A percentile compares a stretch with the other conserved stretches of the same genome.
phyloP scores from a whole-genome alignment of 1,140 invertebrate genomes.

The Kradibia gibbosae region DNA sequence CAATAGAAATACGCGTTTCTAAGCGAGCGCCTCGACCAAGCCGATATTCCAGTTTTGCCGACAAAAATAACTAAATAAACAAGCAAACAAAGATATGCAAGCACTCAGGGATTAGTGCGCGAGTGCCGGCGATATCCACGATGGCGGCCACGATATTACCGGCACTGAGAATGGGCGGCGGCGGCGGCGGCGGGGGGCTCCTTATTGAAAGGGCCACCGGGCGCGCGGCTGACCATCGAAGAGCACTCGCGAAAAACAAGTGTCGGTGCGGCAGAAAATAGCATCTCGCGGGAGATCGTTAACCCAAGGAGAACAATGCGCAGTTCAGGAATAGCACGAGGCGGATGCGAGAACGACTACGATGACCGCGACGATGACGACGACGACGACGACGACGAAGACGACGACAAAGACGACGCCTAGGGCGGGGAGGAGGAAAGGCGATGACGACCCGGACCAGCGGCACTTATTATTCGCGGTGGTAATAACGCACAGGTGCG shows the following conservation, averaged over 20 bases:
- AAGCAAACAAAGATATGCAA: too few species aligned
- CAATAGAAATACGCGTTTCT: neutral
- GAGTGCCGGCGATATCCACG: too few species aligned
- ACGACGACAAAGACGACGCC: neutral
- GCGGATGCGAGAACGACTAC: slow-evolving; percentile 7
- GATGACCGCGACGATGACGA: too few species aligned
- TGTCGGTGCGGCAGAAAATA: slow-evolving; percentile 36
- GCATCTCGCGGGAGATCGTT: slow-evolving; percentile 40
- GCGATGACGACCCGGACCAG: neutral
- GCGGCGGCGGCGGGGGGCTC: neutral
- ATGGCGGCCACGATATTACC: too few species aligned
- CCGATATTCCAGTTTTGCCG: too few species aligned
- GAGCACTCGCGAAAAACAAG: slow-evolving; percentile 10
- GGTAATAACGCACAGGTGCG: slow-evolving; percentile 58
- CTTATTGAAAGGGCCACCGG: neutral
- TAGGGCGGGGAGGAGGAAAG: neutral
- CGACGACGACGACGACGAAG: neutral
- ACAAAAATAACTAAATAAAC: too few species aligned
- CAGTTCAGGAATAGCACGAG: slow-evolving; percentile 29
- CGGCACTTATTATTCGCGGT: slow-evolving; percentile 39
- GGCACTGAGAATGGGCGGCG: too few species aligned
- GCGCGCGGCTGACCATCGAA: neutral
- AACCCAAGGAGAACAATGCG: slow-evolving; percentile 46
- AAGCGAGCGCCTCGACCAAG: neutral
- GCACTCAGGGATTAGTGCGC: too few species aligned